These are phyloP conservation scores for Phaethornis superciliosus DNA, from an alignment of 2,113 vertebrate genomes.

Conservation along the genomic window DNA sequence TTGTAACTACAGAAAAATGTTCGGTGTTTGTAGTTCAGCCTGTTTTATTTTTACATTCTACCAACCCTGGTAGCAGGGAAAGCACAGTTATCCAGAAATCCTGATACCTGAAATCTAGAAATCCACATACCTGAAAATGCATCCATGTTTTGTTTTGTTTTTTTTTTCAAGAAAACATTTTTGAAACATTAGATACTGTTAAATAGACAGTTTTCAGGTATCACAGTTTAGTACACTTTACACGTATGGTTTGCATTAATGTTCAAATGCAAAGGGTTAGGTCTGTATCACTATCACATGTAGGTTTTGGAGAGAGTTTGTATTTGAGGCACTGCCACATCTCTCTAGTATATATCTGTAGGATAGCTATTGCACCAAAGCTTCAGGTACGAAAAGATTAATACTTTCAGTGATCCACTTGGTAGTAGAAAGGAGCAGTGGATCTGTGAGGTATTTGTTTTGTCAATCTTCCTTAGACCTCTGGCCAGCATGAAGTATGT, in stretches of 20 bases:
- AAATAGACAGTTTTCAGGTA: not conserved
- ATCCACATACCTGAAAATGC: not conserved
- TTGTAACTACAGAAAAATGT: not conserved
- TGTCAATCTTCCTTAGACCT: not conserved
- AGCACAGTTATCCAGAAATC: not conserved
- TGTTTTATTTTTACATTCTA: not conserved
- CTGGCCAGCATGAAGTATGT: not conserved
- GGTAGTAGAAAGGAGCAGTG: not conserved
- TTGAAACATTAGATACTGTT: not conserved
- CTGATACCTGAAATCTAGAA: no score
- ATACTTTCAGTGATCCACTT: not conserved
- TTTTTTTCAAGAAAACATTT: not conserved
- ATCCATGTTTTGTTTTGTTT: not conserved
- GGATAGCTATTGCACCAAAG: not conserved
- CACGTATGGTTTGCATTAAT: not conserved
- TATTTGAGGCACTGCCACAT: not conserved
- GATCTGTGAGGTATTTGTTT: not conserved
- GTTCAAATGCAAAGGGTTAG: not conserved
- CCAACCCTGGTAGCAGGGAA: not conserved
- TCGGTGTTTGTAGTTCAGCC: not conserved
- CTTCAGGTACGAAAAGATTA: not conserved
- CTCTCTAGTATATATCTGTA: not conserved
- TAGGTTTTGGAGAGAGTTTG: not conserved
- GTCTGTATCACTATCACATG: not conserved
- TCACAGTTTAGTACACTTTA: not conserved